These are phyloP conservation scores for Pantala flavescens DNA, from an alignment of 1,140 invertebrate species.

Conservation along the genomic window DNA sequence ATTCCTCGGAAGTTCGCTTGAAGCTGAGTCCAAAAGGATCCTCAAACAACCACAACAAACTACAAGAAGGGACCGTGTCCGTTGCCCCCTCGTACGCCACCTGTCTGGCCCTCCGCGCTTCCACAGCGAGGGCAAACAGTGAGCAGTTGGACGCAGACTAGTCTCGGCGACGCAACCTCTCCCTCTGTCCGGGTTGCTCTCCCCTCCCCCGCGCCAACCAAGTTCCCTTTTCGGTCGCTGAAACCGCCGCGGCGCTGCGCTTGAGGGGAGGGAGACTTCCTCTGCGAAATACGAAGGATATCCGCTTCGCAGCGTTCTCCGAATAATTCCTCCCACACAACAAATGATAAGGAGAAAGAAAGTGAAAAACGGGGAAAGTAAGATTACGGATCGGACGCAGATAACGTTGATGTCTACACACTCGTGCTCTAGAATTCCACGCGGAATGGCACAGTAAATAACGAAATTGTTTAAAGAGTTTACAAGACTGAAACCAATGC, in stretches of 20 bases:
- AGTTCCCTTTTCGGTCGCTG: neutral
- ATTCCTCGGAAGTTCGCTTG: too few species aligned
- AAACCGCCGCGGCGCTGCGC: neutral
- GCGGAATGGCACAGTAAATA: too few species aligned
- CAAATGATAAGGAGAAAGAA: too few species aligned
- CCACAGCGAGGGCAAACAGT: neutral
- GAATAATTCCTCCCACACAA: too few species aligned
- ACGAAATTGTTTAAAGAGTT: too few species aligned
- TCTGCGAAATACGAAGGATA: neutral
- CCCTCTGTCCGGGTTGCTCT: neutral
- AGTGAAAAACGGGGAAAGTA: too few species aligned
- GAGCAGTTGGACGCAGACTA: neutral
- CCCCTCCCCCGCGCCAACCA: neutral
- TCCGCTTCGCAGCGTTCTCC: neutral
- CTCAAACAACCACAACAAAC: neutral
- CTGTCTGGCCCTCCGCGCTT: neutral
- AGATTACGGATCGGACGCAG: too few species aligned
- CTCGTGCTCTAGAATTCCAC: too few species aligned
- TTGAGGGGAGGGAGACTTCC: neutral
- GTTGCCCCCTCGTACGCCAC: neutral
- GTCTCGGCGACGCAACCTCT: neutral
- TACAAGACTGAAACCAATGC: too few species aligned
- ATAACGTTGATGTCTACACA: too few species aligned
- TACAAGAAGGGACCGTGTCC: neutral
- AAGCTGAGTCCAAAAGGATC: too few species aligned